Conservation (phyloP, 2,113 vertebrate genomes). For the Astur gentilis region DNA sequence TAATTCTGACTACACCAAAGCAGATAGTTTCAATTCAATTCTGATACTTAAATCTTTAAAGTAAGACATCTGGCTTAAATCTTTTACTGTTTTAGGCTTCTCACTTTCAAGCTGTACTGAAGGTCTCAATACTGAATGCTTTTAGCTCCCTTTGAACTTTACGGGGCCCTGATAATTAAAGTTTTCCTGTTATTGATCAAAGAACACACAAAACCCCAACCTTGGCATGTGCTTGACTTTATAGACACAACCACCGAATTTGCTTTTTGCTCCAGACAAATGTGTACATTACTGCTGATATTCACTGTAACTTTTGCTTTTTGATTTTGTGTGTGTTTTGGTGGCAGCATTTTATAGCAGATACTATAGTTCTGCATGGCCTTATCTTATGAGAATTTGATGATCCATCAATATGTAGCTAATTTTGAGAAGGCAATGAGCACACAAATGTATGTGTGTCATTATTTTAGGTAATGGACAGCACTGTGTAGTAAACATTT, state of each 20-base stretch:
- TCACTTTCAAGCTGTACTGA: not conserved
- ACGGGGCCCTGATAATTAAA: not conserved
- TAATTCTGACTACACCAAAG: not conserved
- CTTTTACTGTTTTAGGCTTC: not conserved
- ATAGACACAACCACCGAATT: not conserved
- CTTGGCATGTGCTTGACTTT: slow-evolving; percentile 24
- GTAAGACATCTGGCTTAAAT: not conserved
- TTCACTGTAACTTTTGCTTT: not conserved
- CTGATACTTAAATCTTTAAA: not conserved
- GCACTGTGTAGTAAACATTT: not conserved
- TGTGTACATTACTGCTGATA: not conserved
- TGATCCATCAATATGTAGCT: not conserved
- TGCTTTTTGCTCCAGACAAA: not conserved
- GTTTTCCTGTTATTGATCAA: not conserved
- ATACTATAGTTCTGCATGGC: not conserved
- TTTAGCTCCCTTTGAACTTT: not conserved
- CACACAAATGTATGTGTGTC: not conserved
- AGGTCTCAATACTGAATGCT: not conserved
- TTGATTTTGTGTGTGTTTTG: not conserved
- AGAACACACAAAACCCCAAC: not conserved
- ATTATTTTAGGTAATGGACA: not conserved
- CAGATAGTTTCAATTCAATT: not conserved
- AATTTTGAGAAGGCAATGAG: not conserved
- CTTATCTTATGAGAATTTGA: not conserved
- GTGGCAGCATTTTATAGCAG: not conserved